These are phyloP conservation scores for Zygogramma bicolorata DNA, from an alignment of 2,888 invertebrate genomes.

Conservation along the genomic window DNA sequence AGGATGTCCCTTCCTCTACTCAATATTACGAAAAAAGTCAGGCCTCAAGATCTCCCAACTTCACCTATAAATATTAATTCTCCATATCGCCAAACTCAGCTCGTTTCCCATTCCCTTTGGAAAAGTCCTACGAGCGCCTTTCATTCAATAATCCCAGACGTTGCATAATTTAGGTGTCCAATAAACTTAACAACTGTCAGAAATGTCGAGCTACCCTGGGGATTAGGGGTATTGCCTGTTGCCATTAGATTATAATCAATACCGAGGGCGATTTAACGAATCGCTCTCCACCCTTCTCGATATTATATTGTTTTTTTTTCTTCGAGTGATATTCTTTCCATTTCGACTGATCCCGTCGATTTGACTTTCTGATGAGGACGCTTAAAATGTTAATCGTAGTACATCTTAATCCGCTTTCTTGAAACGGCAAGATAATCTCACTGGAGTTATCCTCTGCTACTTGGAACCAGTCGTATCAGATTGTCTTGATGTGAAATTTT, in stretches of 20 bases:
- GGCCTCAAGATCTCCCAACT: neutral
- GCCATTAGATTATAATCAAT: slow-evolving; percentile 44
- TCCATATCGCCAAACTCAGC: neutral
- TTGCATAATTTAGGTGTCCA: slow-evolving; percentile 12
- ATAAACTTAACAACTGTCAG: slow-evolving; percentile 9
- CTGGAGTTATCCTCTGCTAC: neutral
- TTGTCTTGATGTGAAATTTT: no score
- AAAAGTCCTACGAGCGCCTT: neutral
- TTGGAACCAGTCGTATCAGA: neutral
- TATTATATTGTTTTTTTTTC: slow-evolving; percentile 11
- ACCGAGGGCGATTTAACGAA: slow-evolving; percentile 40
- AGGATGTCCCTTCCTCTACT: no score
- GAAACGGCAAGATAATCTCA: neutral
- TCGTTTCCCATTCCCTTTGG: neutral
- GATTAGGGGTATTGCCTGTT: slow-evolving; percentile 38
- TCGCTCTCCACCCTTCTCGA: slow-evolving; percentile 36
- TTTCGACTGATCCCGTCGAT: neutral
- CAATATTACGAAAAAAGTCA: neutral
- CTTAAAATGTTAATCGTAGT: neutral
- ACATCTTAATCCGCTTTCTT: neutral
- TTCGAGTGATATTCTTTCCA: neutral
- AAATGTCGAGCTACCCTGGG: slow-evolving; percentile 12
- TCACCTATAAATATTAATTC: neutral
- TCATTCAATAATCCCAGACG: slow-evolving; percentile 2
- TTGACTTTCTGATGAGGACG: neutral